Conservation (phyloP, 2,113 vertebrate species). For the Sciurus niger region DNA sequence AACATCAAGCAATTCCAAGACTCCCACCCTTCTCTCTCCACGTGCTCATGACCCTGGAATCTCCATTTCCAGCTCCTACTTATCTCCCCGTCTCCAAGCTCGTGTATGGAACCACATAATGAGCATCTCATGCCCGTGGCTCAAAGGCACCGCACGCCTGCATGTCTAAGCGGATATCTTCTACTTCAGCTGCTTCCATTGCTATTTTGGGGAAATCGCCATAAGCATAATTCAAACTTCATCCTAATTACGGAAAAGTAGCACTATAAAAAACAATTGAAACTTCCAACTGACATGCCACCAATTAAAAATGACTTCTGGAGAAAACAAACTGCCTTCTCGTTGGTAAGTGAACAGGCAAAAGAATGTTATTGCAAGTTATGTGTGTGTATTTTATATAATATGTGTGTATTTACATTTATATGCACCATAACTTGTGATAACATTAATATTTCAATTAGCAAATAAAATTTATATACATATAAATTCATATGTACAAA, state of each 20-base stretch:
- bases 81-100: background rate
- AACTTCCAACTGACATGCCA: background rate
- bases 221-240: conserved; percentile 12
- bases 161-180: background rate
- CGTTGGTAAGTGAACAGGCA: background rate
- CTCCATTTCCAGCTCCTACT: background rate
- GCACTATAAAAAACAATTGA: background rate
- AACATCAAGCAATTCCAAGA: background rate
- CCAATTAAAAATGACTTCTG: conserved; percentile 18
- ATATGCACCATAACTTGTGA: too few relatives aligned
- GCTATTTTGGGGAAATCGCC: background rate
- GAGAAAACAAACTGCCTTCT: background rate
- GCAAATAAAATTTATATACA: too few relatives aligned
- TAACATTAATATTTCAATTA: too few relatives aligned
- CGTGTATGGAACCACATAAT: accelerated
- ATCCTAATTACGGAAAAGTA: conserved; percentile 64
- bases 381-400: background rate
- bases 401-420: too few relatives aligned
- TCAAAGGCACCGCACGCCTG: background rate
- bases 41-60: background rate
- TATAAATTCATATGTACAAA: too few relatives aligned
- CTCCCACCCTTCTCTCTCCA: accelerated
- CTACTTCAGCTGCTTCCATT: background rate
- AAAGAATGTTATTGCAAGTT: background rate
- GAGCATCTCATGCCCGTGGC: accelerated